phyloP scores from a whole-genome alignment of 2,797 vertebrate genomes.

The Dromococcyx pavoninus region DNA sequence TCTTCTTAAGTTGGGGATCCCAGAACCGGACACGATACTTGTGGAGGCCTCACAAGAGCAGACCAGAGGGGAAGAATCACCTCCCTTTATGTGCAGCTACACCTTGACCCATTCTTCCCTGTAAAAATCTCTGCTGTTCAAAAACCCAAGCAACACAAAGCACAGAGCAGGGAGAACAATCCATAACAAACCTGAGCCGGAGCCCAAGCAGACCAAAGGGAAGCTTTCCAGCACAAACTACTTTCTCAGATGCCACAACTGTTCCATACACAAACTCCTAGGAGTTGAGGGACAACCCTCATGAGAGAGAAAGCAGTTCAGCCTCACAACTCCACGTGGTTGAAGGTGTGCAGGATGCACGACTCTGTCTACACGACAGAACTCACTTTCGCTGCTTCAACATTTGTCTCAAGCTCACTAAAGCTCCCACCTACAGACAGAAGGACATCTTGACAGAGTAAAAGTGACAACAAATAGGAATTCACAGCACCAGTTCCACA shows the following conservation, averaged over 20 bases:
- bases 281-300: neutral
- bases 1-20: too few species aligned
- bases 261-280: neutral
- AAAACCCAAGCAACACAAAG: neutral
- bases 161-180: neutral
- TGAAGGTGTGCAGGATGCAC: fast-evolving
- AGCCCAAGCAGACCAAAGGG: neutral
- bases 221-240: neutral
- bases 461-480: neutral
- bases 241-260: neutral
- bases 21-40: too few species aligned
- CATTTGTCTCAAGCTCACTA: neutral
- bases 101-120: neutral
- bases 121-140: neutral
- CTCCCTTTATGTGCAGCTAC: too few species aligned
- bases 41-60: too few species aligned
- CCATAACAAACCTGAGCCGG: neutral
- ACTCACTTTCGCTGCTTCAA: neutral
- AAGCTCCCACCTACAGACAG: neutral
- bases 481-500: neutral
- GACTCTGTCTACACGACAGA: neutral
- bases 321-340: fast-evolving
- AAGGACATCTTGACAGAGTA: neutral
- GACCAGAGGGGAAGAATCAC: too few species aligned
- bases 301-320: neutral